Base-by-base conservation (phyloP, 1,140 invertebrate genomes). In the Calosoma granatense region DNA sequence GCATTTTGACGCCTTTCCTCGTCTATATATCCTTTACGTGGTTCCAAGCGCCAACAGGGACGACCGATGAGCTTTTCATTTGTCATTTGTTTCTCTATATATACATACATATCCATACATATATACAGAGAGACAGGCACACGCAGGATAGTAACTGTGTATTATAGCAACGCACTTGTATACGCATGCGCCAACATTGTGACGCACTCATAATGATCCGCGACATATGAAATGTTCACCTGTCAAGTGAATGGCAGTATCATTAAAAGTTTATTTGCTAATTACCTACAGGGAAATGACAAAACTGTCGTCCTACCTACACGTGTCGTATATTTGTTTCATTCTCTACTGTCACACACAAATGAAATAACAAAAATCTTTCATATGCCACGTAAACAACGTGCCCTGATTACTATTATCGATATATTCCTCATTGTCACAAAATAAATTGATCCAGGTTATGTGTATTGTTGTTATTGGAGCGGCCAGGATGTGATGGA, bases 241-340 rank as follows among this genome's bases (percentile, higher is more conserved):
- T 47, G 41, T 17, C 41, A 47, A 47, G 17, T 17, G 41, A 17
- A 47, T 47, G 17, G 41, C 41, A 47, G 41, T 47, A 17, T 17
- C 41, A 47, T 47, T 47, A 47, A 47, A 47, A 47, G 9, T 47
- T 47, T 47, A 47, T 47, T 47, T 47, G 41, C 17, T 47, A 47
- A 47, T 47, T 47, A 47, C 41, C 41, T 17, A 17, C 41, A 17
- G 41, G 3, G 9, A 47, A 47, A 47, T 47, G 41, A 47, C 41
- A 47, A 47, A 47, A 47, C 41, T 47, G 41, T 17, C 41, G 41
- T 17, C 9, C n/a, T 17, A 6, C 41, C 41, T 12, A 12, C 6
- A 47, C 9, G 6, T 47, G 15, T 17, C 9, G 41, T 47, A 14
- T 30, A 30, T 30, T 14, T 30, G 26, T 30, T 30, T 6, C 4